Percentiles rank a stretch among this genome's conserved stretches.
These are phyloP conservation scores for Oasisia sp. DNA, from an alignment of 2,888 invertebrate genomes.

Conservation along the genomic window DNA sequence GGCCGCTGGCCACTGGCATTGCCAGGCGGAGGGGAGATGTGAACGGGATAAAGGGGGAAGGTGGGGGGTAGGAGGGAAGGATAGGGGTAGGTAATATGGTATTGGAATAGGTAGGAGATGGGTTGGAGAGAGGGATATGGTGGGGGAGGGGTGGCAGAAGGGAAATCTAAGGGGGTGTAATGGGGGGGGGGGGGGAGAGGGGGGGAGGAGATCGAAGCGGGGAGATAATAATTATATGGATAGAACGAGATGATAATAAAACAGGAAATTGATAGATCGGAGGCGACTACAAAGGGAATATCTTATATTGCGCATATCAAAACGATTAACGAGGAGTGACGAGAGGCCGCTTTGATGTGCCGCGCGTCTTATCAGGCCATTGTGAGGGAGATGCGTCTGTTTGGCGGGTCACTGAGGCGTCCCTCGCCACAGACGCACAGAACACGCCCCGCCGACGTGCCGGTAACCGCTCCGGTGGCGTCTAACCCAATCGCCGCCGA, in stretches of 20 bases:
- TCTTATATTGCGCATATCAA: background rate
- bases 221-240: background rate
- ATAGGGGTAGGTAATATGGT: background rate
- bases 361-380: background rate
- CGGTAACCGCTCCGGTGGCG: background rate
- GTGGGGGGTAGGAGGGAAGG: background rate
- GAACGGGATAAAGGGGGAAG: no score
- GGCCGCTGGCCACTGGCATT: background rate
- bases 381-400: background rate
- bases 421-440: background rate
- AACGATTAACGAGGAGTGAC: background rate
- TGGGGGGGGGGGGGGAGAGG: background rate
- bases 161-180: background rate
- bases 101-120: background rate
- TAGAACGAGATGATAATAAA: background rate
- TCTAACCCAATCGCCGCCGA: background rate
- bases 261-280: background rate
- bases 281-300: background rate
- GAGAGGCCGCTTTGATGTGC: background rate
- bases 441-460: background rate
- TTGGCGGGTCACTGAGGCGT: background rate
- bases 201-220: background rate
- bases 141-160: background rate
- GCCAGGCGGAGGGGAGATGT: background rate
- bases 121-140: background rate